These are phyloP conservation scores for Trinorchestia longiramus DNA, from an alignment of 1,140 invertebrate genomes.

Conservation along the genomic window DNA sequence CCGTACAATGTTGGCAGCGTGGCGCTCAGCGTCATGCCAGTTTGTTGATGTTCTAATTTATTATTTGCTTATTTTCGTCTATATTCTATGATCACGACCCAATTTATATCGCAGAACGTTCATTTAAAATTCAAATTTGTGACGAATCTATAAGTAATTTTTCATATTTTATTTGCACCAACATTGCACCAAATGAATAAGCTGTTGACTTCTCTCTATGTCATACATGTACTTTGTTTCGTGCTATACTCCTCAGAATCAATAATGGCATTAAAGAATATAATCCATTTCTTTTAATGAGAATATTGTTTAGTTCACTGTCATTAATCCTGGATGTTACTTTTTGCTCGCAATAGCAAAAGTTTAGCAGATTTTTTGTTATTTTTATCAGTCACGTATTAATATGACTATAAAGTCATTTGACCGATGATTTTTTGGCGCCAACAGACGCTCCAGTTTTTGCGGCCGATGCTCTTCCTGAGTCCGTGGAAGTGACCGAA, in stretches of 20 bases:
- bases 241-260: not conserved
- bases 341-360: not conserved
- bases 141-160: not conserved
- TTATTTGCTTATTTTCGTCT: not conserved
- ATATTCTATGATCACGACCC: not conserved
- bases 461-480: constrained; percentile 73
- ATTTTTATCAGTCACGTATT: not conserved
- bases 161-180: not conserved
- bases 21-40: not conserved
- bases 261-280: not conserved
- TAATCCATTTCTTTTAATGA: not conserved
- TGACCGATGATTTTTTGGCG: not conserved
- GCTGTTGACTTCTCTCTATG: not conserved
- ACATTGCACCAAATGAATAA: not conserved
- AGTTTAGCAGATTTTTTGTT: not conserved
- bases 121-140: not conserved
- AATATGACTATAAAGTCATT: no score
- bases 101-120: not conserved
- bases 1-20: not conserved
- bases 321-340: not conserved
- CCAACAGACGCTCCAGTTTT: constrained; percentile 64
- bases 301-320: not conserved
- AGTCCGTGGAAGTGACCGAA: constrained; percentile 78
- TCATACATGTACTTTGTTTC: not conserved
- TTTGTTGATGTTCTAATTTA: not conserved